These are phyloP conservation scores for Erythrolamprus reginae DNA, from an alignment of 2,113 vertebrate species.

Conservation along the genomic window DNA sequence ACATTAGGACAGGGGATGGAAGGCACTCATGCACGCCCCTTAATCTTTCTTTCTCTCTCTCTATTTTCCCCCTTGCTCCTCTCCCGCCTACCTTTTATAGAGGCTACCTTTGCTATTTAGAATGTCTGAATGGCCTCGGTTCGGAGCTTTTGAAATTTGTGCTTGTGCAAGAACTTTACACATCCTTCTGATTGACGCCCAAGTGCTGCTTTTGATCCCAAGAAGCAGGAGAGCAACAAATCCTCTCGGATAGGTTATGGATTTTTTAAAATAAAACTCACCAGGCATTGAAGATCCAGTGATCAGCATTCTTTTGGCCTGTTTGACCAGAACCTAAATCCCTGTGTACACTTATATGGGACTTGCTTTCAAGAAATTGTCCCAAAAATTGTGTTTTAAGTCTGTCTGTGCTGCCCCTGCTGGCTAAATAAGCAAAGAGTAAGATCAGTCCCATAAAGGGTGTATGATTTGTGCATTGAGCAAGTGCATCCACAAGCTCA, in stretches of 20 bases:
- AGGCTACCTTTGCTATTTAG: background rate
- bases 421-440: background rate
- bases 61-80: fast-evolving
- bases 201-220: background rate
- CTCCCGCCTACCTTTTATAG: background rate
- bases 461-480: background rate
- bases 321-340: background rate
- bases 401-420: background rate
- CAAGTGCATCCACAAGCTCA: background rate
- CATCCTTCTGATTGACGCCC: background rate
- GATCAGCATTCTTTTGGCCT: background rate
- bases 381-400: background rate
- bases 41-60: no score
- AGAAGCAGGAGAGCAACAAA: background rate
- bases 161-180: background rate
- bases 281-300: background rate
- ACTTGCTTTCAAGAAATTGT: background rate
- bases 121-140: background rate
- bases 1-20: no score
- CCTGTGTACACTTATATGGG: background rate
- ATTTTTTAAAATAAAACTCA: background rate
- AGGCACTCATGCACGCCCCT: no score
- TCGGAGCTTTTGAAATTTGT: background rate
- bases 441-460: background rate
- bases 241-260: background rate